Percentiles rank a stretch among this genome's conserved stretches.
Conservation (phyloP, 2,797 vertebrate species). For the Melanitta fusca region DNA sequence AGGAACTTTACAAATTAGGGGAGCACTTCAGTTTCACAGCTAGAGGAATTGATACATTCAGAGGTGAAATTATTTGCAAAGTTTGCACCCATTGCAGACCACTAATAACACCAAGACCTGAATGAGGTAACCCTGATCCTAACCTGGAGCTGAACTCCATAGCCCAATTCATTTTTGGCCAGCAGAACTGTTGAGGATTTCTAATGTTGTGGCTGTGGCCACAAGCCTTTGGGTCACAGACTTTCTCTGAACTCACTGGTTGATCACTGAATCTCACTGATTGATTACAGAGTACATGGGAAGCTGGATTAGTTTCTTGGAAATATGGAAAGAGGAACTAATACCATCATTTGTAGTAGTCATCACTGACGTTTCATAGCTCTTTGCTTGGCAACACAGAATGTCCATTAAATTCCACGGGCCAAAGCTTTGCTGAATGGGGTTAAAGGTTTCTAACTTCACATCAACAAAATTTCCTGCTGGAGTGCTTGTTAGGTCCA, state of each 20-base stretch:
- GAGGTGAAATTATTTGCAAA: neutral
- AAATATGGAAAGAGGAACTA: neutral
- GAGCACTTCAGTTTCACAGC: neutral
- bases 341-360: accelerated
- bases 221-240: neutral
- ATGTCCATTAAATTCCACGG: neutral
- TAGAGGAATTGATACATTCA: neutral
- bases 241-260: neutral
- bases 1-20: neutral
- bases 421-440: neutral
- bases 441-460: conserved; percentile 35
- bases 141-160: neutral
- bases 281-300: neutral
- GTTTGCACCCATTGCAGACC: neutral
- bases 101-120: neutral
- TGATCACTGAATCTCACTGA: neutral
- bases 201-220: neutral
- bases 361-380: neutral
- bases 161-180: neutral
- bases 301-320: neutral
- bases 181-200: neutral
- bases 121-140: neutral
- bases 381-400: neutral
- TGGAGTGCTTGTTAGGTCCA: neutral
- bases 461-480: conserved; percentile 11